Evolutionary conservation across 1,140 invertebrate genomes (phyloP), one percentile per base, ranked within the genome.

Genomic region (Drosophila aff.): DNA sequence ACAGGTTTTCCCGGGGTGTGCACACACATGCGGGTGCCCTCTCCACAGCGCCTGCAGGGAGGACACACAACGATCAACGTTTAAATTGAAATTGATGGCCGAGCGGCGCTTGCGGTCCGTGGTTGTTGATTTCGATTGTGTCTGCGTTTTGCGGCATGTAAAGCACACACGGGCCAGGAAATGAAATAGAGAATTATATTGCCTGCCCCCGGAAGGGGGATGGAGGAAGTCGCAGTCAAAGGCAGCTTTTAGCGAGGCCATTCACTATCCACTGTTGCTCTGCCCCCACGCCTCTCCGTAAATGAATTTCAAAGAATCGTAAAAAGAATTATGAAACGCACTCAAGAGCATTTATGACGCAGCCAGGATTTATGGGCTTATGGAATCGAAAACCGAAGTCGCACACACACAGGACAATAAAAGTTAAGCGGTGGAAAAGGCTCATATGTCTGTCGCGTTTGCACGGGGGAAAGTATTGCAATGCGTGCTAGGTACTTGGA

Each of bases 81-180:
- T 87, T 83, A 89, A 89, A 89, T 89, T 89, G 84, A 89, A 90
- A 89, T 89, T 89, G 84, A 89, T 89, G 81, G 85, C 64, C 71
- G 21, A 72, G 71, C 79, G 67, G 23, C 76, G 67, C 47, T 66
- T 86, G 82, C 71, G 82, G 83, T 86, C 69, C 46, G 57, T 62
- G 69, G 69, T 85, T 57, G 62, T 65, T 76, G 62, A 71, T 77
- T 60, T 47, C 55, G 73, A 49, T 53, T 61, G 36, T 77, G 50
- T 47, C 52, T 81, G 66, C 67, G 58, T 65, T 81, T 58, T 66
- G 46, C 58, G 55, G 62, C 62, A 67, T 55, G 72, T 46, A 76
- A 63, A 47, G 50, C 52, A 26, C 13, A 28, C 60, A 41, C 53
- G 58, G 62, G 53, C 43, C 69, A 38, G 66, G 53, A 66, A 77